Percentiles rank a stretch among this genome's conserved stretches.
phyloP scores from a whole-genome alignment of 2,113 vertebrate genomes.

The Callospermophilus lateralis region DNA sequence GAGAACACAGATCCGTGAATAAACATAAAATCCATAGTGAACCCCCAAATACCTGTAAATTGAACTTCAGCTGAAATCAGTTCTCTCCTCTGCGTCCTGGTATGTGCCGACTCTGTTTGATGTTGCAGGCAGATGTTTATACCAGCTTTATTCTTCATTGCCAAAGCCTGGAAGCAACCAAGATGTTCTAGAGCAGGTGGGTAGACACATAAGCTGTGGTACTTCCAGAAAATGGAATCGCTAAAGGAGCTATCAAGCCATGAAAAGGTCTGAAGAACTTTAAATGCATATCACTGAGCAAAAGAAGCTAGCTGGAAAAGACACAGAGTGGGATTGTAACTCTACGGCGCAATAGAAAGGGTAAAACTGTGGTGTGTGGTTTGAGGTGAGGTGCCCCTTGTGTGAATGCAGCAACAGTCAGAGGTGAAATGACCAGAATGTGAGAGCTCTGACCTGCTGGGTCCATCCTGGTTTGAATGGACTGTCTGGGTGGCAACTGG shows the following conservation, averaged over 20 bases:
- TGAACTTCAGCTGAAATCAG: neutral
- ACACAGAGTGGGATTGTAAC: neutral
- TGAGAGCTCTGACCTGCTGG: no score
- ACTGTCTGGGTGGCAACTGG: no score
- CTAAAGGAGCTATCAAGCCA: neutral
- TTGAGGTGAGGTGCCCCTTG: no score
- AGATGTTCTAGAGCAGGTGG: neutral
- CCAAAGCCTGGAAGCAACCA: neutral
- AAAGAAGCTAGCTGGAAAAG: neutral
- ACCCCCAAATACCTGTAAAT: neutral
- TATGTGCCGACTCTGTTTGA: rapidly evolving
- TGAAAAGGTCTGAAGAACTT: neutral
- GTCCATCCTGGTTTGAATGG: no score
- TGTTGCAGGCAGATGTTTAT: neutral
- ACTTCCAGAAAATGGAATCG: neutral
- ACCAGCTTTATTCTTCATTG: neutral
- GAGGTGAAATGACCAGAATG: no score
- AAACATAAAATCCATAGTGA: neutral
- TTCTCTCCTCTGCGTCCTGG: neutral
- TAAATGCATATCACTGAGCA: neutral
- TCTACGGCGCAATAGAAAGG: neutral
- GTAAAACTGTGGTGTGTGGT: neutral
- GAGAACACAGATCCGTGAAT: no score
- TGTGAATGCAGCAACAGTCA: no score
- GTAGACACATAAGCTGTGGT: neutral